Evolutionary conservation across 2,888 invertebrate genomes (phyloP).

Genomic region (Uloborus plumipes): DNA sequence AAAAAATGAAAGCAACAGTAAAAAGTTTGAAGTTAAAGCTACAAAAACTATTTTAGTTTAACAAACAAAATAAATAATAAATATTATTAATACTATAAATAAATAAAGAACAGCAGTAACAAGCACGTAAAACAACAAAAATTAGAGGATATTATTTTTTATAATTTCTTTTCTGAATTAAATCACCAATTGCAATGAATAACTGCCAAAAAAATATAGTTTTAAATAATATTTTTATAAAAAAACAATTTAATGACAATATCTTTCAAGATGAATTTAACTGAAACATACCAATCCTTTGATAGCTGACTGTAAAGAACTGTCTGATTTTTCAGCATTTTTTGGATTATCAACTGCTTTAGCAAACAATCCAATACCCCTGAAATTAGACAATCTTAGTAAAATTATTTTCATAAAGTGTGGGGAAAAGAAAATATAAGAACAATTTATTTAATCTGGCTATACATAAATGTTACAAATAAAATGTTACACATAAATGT

Average conservation of each 20-base stretch:
- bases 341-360: conserved; percentile 60
- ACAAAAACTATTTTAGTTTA: too few relatives aligned
- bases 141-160: too few relatives aligned
- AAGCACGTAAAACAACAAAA: too few relatives aligned
- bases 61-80: not conserved
- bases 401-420: not conserved
- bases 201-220: too few relatives aligned
- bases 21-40: too few relatives aligned
- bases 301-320: conserved; percentile 62
- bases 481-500: too few relatives aligned
- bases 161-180: not conserved
- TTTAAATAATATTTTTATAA: too few relatives aligned
- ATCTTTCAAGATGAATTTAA: not conserved
- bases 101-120: not conserved
- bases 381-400: not conserved
- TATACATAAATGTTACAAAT: too few relatives aligned
- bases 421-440: not conserved
- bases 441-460: not conserved
- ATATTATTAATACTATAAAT: not conserved
- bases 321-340: conserved; percentile 57
- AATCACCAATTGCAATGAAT: too few relatives aligned
- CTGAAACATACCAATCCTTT: conserved; percentile 65
- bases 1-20: too few relatives aligned
- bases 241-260: not conserved
- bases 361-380: conserved; percentile 65